Base-by-base conservation (phyloP, 2,888 invertebrate species). In the Phyllotreta cruciferae region DNA sequence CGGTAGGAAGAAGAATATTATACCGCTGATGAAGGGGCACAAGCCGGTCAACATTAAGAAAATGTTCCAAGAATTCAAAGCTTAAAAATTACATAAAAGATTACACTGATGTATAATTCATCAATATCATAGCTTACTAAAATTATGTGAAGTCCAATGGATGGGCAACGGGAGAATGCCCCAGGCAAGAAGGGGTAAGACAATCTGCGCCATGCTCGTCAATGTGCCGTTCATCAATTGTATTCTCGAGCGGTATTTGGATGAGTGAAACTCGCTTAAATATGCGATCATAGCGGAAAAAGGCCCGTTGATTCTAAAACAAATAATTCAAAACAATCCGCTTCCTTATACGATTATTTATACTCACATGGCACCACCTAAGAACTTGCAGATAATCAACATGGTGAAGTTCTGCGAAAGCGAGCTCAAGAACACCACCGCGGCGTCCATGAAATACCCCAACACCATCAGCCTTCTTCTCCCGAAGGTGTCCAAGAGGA, bases 141-240 rank as follows among this genome's bases (percentile, higher is more conserved):
- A 62, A 24, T 56, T 50, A 34, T 62, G 62, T 1, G 63, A 7
- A 6, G 52, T 39, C 39, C 85, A 81, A 37, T 83, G 78, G 83
- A 86, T 85, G 14, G 84, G 76, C 53, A 85, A 82, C 0, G 91
- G 89, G 63, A 94, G 84, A 34, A 92, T 82, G 3, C 83, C 79
- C 89, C 90, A 91, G 4, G 92, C 93, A 62, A 93, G 74, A 36
- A 86, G 83, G 34, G 90, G 89, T 62, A 91, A 81, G 4, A 87
- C 79, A 53, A 87, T 82, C 68, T 84, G 87, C 42, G 85, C 90
- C 9, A 87, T 73, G 50, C 87, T 85, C 73, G 86, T 87, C 75
- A 88, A 85, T 9, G 88, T 80, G 57, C 90, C 89, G 14, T 87
- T 84, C 49, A 86, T 82, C 69, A 89, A 83, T 64, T 90, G 83